These are phyloP conservation scores for Amphiprion percula DNA, from an alignment of 2,113 vertebrate genomes.

Conservation along the genomic window DNA sequence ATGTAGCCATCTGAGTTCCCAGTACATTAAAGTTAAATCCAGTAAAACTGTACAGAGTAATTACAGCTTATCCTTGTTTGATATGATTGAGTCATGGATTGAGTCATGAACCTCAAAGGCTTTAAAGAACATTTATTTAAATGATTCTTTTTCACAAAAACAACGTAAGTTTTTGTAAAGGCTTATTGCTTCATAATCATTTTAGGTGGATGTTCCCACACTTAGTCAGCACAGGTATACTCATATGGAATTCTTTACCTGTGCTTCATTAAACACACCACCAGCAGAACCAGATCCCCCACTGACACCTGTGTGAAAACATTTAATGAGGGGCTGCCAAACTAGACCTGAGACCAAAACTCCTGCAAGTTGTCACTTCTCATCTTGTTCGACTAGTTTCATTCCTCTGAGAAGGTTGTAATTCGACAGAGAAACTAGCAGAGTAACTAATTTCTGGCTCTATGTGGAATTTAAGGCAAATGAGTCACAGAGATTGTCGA, in stretches of 20 bases:
- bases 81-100: too few relatives aligned
- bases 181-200: background rate
- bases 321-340: conserved; percentile 10
- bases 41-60: too few relatives aligned
- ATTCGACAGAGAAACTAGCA: background rate
- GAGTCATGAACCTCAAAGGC: too few relatives aligned
- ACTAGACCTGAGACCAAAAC: background rate
- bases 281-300: conserved; percentile 51
- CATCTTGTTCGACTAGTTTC: too few relatives aligned
- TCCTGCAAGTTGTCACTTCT: too few relatives aligned
- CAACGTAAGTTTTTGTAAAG: background rate
- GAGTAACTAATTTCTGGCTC: background rate
- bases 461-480: background rate
- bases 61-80: too few relatives aligned
- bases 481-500: background rate
- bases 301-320: background rate
- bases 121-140: too few relatives aligned
- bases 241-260: conserved; percentile 19
- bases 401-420: background rate
- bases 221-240: conserved; percentile 26
- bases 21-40: background rate
- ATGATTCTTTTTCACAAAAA: too few relatives aligned
- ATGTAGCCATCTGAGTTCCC: background rate
- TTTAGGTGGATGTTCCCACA: background rate
- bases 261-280: conserved; percentile 34